These are phyloP conservation scores for Sciurus niger DNA, from an alignment of 2,113 vertebrate species.

Conservation along the genomic window DNA sequence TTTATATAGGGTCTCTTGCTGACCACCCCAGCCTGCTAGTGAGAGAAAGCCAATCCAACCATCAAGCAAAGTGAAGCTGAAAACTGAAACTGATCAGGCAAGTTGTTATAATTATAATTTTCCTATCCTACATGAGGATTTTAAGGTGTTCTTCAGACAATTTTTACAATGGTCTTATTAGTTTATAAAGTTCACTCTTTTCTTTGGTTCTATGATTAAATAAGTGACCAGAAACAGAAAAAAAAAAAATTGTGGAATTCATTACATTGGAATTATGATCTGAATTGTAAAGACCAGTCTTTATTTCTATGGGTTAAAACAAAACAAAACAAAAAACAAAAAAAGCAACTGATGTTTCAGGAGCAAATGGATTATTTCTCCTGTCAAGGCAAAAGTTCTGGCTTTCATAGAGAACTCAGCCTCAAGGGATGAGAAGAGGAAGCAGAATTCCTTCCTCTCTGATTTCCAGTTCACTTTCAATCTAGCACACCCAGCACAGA, in stretches of 20 bases:
- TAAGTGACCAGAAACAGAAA: not conserved
- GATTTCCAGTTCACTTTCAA: not conserved
- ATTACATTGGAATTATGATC: not conserved
- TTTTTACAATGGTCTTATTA: not conserved
- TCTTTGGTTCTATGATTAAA: not conserved
- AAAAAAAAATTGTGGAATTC: not conserved
- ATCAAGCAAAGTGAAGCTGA: not conserved
- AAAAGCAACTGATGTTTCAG: not conserved
- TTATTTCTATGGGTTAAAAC: not conserved
- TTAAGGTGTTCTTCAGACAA: not conserved
- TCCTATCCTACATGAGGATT: not conserved
- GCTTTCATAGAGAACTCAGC: not conserved
- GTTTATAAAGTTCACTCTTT: not conserved
- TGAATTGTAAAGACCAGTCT: not conserved
- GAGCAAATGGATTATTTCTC: not conserved
- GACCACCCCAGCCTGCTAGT: fast-evolving
- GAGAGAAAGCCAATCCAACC: not conserved
- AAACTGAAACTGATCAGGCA: not conserved
- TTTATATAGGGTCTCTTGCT: fast-evolving
- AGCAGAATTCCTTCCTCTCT: not conserved
- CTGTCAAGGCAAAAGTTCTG: not conserved
- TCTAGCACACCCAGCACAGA: not conserved
- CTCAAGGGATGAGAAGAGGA: not conserved
- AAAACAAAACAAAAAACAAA: not conserved
- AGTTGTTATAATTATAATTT: not conserved